phyloP scores from a whole-genome alignment of 1,140 invertebrate species.

The Diploscapter pachys region DNA sequence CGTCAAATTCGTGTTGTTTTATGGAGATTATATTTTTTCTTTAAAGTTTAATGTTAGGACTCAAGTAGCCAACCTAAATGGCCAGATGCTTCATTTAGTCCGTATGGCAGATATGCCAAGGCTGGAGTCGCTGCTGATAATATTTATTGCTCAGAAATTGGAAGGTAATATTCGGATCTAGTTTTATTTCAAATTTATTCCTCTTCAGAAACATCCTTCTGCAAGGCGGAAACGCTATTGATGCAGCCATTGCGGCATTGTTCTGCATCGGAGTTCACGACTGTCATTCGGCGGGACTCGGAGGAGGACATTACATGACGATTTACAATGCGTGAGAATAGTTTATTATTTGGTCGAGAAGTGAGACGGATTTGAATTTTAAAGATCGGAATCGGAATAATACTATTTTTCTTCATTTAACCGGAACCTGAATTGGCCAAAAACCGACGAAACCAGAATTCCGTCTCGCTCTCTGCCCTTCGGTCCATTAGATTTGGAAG shows the following conservation, averaged over 20 bases:
- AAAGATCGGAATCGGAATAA: not conserved
- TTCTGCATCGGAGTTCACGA: conserved; percentile 81
- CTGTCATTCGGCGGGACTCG: conserved; percentile 79
- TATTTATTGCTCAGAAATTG: conserved; percentile 51
- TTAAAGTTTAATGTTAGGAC: too few relatives aligned
- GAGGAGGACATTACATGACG: conserved; percentile 81
- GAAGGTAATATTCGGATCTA: not conserved
- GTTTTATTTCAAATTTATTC: too few relatives aligned
- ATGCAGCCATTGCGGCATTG: conserved; percentile 76
- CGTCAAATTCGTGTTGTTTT: too few relatives aligned
- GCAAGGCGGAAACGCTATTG: conserved; percentile 78
- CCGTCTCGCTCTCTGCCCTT: too few relatives aligned
- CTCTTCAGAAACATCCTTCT: conserved; percentile 66
- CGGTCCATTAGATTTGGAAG: too few relatives aligned
- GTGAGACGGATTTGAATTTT: too few relatives aligned
- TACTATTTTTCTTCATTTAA: not conserved
- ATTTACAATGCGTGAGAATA: conserved; percentile 66
- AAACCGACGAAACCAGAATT: conserved; percentile 39
- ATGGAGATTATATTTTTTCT: too few relatives aligned
- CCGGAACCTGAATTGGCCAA: conserved; percentile 1
- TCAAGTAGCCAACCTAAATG: conserved; percentile 40
- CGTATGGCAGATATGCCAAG: conserved; percentile 51
- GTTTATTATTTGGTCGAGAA: too few relatives aligned
- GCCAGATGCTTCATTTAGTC: conserved; percentile 48
- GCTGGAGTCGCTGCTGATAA: conserved; percentile 56